A percentile compares a stretch with the other conserved stretches of the same genome.
Evolutionary conservation across 2,888 invertebrate genomes (phyloP).

Genomic region (Ophion obscuratus): DNA sequence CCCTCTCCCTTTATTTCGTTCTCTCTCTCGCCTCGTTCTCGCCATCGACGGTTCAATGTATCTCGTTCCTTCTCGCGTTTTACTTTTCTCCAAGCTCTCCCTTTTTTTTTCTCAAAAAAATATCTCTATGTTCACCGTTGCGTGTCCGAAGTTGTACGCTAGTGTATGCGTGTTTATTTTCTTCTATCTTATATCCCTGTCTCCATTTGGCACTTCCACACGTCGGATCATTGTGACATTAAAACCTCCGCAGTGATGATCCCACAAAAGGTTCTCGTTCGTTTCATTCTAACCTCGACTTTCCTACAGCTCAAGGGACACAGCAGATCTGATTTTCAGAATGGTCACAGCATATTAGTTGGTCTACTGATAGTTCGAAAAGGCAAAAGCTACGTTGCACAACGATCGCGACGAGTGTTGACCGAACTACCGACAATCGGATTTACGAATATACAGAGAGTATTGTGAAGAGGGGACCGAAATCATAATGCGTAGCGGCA

Average conservation of each 20-base stretch:
- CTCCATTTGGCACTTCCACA: constrained; percentile 54
- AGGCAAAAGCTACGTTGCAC: constrained; percentile 11
- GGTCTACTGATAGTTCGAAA: constrained; percentile 3
- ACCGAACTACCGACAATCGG: constrained; percentile 44
- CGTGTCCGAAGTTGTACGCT: constrained; percentile 10
- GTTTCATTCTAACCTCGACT: constrained; percentile 32
- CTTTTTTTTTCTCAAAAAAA: constrained; percentile 39
- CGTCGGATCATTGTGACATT: constrained; percentile 63
- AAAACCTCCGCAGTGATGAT: constrained; percentile 58
- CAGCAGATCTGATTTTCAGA: background rate
- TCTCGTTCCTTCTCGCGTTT: constrained; percentile 32
- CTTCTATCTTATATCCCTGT: constrained; percentile 18
- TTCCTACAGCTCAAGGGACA: background rate
- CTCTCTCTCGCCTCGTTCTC: constrained; percentile 62
- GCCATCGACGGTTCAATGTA: constrained; percentile 64
- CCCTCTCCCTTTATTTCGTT: constrained; percentile 63
- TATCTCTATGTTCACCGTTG: constrained; percentile 39
- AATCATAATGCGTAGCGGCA: background rate
- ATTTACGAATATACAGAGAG: constrained; percentile 27
- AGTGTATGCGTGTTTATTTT: constrained; percentile 25
- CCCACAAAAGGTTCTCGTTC: constrained; percentile 10
- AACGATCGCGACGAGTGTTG: constrained; percentile 4
- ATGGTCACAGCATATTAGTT: constrained; percentile 13
- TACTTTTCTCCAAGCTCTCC: constrained; percentile 33
- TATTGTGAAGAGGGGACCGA: constrained; percentile 24